A percentile compares a stretch with the other conserved stretches of the same genome.
These are phyloP conservation scores for Hypena proboscidalis DNA, from an alignment of 2,888 invertebrate species.

Conservation along the genomic window DNA sequence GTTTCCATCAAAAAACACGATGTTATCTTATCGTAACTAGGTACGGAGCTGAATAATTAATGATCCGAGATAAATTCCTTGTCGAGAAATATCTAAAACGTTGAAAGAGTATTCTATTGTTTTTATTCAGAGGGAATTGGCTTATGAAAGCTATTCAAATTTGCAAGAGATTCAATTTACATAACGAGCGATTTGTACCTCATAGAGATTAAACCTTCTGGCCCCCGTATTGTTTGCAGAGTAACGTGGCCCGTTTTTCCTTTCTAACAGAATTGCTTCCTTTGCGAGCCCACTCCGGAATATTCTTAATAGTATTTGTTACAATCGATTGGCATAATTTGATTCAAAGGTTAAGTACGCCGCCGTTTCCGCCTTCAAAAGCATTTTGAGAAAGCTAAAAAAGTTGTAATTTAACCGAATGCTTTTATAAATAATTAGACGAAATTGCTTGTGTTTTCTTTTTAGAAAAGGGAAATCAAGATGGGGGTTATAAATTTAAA, in stretches of 20 bases:
- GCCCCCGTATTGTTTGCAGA: conserved; percentile 62
- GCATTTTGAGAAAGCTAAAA: not conserved
- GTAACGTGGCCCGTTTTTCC: conserved; percentile 56
- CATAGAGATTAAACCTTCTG: conserved; percentile 71
- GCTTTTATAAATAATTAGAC: conserved; percentile 20
- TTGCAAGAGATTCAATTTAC: conserved; percentile 82
- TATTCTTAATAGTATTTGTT: conserved; percentile 50
- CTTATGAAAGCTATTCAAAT: conserved; percentile 82
- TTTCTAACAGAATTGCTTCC: conserved; percentile 51
- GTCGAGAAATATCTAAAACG: conserved; percentile 61
- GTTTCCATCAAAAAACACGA: conserved; percentile 27
- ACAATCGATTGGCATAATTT: conserved; percentile 49
- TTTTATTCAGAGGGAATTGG: conserved; percentile 77
- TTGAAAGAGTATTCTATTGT: conserved; percentile 72
- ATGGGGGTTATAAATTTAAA: no score
- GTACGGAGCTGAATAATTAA: conserved; percentile 57
- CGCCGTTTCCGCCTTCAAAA: conserved; percentile 12
- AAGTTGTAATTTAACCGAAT: conserved; percentile 10
- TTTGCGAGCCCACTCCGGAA: conserved; percentile 46
- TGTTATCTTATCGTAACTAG: conserved; percentile 40
- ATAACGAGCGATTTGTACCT: conserved; percentile 83
- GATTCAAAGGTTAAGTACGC: conserved; percentile 26
- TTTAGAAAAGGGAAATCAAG: no score
- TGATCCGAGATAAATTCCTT: conserved; percentile 58
- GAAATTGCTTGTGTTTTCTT: not conserved